Evolutionary conservation across 2,797 vertebrate genomes (phyloP).

Genomic region (Huso huso): DNA sequence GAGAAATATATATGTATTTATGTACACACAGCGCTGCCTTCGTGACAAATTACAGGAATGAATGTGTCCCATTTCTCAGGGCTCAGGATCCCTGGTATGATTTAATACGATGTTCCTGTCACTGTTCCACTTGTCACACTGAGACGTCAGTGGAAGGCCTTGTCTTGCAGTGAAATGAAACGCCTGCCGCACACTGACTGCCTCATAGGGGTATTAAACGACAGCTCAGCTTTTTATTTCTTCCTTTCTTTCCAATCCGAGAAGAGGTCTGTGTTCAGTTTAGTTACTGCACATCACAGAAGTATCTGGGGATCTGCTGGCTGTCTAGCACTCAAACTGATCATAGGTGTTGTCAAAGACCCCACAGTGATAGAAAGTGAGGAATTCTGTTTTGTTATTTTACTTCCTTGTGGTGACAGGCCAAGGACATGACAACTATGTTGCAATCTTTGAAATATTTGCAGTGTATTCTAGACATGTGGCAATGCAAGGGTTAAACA

Average conservation of each 20-base stretch:
- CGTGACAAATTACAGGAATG: slow-evolving; percentile 47
- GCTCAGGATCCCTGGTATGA: slow-evolving; percentile 51
- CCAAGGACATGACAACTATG: no score
- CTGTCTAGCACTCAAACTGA: no score
- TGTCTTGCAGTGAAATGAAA: slow-evolving; percentile 56
- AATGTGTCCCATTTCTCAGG: slow-evolving; percentile 49
- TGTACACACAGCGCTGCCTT: slow-evolving; percentile 32
- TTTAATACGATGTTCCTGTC: slow-evolving; percentile 70
- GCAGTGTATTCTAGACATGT: no score
- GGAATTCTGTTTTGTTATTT: no score
- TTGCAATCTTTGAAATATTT: no score
- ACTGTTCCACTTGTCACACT: slow-evolving; percentile 67
- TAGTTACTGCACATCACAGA: no score
- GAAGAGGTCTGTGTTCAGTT: no score
- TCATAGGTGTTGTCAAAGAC: no score
- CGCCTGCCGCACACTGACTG: slow-evolving; percentile 34
- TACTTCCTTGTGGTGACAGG: no score
- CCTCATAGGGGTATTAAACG: slow-evolving; percentile 59
- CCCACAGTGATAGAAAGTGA: no score
- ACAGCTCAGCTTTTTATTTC: slow-evolving; percentile 61
- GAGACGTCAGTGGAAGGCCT: slow-evolving; percentile 64
- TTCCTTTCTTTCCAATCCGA: slow-evolving; percentile 34
- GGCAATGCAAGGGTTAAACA: no score
- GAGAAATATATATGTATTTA: slow-evolving; percentile 15
- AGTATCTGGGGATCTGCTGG: no score